Conservation (phyloP, 2,797 vertebrate species). For the Sebastes elongatus region DNA sequence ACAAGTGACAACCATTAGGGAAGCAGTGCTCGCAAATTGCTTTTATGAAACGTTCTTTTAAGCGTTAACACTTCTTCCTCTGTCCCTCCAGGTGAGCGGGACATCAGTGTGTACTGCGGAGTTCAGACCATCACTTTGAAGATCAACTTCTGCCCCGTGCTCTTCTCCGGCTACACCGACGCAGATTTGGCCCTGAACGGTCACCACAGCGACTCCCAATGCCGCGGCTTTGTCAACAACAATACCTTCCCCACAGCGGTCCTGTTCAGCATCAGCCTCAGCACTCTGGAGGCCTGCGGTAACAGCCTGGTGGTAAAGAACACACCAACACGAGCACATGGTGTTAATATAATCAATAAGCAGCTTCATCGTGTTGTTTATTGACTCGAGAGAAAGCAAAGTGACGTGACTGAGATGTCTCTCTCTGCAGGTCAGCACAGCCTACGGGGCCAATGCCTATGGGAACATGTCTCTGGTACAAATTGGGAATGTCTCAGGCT, state of each 20-base stretch:
- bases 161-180: conserved; percentile 95
- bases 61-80: not conserved
- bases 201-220: conserved; percentile 91
- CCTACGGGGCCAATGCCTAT: conserved; percentile 89
- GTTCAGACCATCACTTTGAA: conserved; percentile 97
- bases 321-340: not conserved
- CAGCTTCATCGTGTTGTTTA: conserved; percentile 15
- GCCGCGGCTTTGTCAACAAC: conserved; percentile 96
- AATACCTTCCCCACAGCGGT: conserved; percentile 97
- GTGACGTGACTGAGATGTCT: conserved; percentile 23
- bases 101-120: conserved; percentile 96
- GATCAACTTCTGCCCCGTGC: conserved; percentile 98
- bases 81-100: conserved; percentile 86
- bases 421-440: conserved; percentile 88
- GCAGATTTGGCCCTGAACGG: conserved; percentile 93
- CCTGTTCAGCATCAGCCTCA: conserved; percentile 96
- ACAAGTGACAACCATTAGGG: not conserved
- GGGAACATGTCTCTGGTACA: conserved; percentile 94
- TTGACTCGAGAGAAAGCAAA: not conserved
- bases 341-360: conserved; percentile 25
- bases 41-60: not conserved
- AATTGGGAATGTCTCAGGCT: conserved; percentile 97
- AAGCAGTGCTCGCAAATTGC: not conserved
- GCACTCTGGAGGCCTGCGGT: conserved; percentile 94
- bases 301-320: conserved; percentile 93